Percentiles rank a stretch among this genome's conserved stretches.
These are phyloP conservation scores for Zootermopsis nevadensis DNA, from an alignment of 2,888 invertebrate genomes.

Conservation along the genomic window DNA sequence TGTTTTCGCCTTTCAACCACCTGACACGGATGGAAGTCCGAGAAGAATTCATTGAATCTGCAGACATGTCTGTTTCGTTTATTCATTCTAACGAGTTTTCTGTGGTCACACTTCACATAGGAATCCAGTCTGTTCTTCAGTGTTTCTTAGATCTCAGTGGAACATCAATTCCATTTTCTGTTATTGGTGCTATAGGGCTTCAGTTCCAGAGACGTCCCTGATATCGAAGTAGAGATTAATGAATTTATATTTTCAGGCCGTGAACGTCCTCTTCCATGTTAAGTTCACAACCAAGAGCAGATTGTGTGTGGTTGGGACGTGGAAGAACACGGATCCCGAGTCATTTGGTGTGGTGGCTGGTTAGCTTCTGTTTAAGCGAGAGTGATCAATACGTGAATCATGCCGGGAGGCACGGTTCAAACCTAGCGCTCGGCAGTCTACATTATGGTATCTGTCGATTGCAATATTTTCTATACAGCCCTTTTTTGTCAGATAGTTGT, in stretches of 20 bases:
- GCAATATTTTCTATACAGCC: too few species aligned
- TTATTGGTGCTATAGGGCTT: constrained; percentile 19
- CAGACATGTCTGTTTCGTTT: too few species aligned
- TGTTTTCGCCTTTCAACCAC: too few species aligned
- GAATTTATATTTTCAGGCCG: neutral
- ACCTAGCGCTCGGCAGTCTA: too few species aligned
- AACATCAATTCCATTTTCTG: constrained; percentile 38
- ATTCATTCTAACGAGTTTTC: too few species aligned
- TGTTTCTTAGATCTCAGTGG: neutral
- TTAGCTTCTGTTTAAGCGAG: neutral
- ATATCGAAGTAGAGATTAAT: constrained; percentile 42
- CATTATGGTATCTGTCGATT: too few species aligned
- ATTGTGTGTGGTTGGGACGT: neutral
- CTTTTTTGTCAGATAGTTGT: too few species aligned
- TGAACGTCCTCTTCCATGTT: neutral
- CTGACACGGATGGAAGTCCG: too few species aligned
- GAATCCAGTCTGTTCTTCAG: constrained; percentile 41
- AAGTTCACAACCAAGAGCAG: neutral
- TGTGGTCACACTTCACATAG: constrained; percentile 20
- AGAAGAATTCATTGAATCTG: too few species aligned
- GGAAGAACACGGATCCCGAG: neutral
- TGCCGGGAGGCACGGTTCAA: neutral
- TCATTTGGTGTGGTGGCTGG: neutral
- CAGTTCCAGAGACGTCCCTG: neutral
- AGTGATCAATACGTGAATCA: neutral